phyloP scores from a whole-genome alignment of 2,888 invertebrate species.

The Phyllotreta cruciferae region DNA sequence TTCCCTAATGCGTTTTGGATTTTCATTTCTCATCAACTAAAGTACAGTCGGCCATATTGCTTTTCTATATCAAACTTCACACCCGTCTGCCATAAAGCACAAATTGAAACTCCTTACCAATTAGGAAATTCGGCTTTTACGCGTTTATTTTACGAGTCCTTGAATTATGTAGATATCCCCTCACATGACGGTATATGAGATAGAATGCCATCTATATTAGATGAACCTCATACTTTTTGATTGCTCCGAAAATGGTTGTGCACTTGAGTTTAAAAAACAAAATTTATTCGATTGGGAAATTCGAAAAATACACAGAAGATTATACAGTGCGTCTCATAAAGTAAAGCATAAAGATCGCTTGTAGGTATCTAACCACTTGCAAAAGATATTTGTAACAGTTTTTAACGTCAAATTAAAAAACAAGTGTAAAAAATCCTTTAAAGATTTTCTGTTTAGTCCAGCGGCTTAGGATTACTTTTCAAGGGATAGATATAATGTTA shows the following conservation, averaged over 20 bases:
- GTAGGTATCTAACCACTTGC: no score
- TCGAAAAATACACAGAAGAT: no score
- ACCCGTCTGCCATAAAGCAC: constrained; percentile 52
- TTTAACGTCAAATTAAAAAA: no score
- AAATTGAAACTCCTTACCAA: constrained; percentile 57
- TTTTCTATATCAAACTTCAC: constrained; percentile 54
- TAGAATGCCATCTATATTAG: constrained; percentile 21
- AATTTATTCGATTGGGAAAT: no score
- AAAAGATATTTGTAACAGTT: no score
- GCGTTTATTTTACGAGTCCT: constrained; percentile 55
- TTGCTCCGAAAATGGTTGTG: neutral
- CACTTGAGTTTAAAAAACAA: constrained; percentile 2
- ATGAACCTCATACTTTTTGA: constrained; percentile 22
- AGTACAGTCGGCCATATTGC: constrained; percentile 43
- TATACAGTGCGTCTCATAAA: no score
- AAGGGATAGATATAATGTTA: no score
- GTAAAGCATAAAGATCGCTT: no score
- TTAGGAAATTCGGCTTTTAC: constrained; percentile 59
- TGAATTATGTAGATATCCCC: constrained; percentile 50
- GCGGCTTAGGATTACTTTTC: no score
- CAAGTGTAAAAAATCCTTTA: no score
- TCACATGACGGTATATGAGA: constrained; percentile 26
- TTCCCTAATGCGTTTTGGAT: constrained; percentile 61
- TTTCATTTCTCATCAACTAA: constrained; percentile 61
- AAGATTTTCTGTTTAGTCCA: no score